Base-by-base conservation (phyloP, 2,888 invertebrate genomes). In the Aromia moschata region DNA sequence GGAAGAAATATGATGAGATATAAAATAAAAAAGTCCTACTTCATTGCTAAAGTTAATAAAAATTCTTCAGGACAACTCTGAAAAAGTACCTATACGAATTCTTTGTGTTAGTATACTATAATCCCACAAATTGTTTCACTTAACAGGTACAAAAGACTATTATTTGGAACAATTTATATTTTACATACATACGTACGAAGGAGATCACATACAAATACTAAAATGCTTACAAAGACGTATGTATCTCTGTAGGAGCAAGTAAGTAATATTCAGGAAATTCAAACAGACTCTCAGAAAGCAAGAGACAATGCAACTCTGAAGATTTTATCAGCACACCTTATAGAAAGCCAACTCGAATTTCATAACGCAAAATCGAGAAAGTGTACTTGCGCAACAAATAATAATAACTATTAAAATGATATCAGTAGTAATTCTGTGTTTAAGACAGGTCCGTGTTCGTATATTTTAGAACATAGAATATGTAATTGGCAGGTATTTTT, bases 271-370 rank as follows among this genome's bases (percentile, higher is more conserved):
- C 60, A 60, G 65, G 65, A 65, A 65, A 62, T 47, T 62, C 58
- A 43, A 38, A 12, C 16, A 33, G 49, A 18, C 40, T 52, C 41
- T 31, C 44, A 58, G 33, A 33, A 33, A 11, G n/a, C 33, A 33
- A 33, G 58, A 61, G 62, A 64, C 63, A 66, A 66, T 63, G 59
- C 56, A 56, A 58, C 45, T 54, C 52, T 44, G 49, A 41, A 62
- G 58, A 62, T 66, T 58, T 66, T 64, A 66, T 66, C 62, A 56
- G 52, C 54, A 51, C 60, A 58, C 62, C 66, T 68, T 70, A n/a
- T n/a, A 70, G 70, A 70, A 70, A 70, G 68, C 65, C 56, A 60
- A 64, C 57, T 66, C 38, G 67, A 64, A 70, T 70, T 70, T 70
- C 60, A 65, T 60, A 62, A 65, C 60, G 52, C 45, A 53, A 58